phyloP scores from a whole-genome alignment of 2,113 vertebrate genomes.

The Aphelocoma coerulescens region DNA sequence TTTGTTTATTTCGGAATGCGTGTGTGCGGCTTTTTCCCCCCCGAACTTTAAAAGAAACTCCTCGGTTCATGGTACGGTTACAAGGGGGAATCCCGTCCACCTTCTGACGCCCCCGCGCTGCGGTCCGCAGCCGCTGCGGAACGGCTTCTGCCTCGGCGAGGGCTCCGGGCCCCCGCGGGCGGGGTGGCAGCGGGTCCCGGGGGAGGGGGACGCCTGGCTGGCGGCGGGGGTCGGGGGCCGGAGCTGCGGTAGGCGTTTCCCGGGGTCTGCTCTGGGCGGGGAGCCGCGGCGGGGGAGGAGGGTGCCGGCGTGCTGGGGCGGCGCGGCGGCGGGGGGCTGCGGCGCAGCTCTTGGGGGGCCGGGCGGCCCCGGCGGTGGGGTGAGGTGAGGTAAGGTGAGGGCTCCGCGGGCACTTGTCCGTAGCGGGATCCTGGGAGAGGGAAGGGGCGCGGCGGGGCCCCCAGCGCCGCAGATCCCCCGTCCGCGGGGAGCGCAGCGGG shows the following conservation, averaged over 20 bases:
- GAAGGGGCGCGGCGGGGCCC: neutral
- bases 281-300: neutral
- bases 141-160: neutral
- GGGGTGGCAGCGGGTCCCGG: neutral
- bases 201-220: neutral
- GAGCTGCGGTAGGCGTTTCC: neutral
- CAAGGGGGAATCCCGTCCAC: neutral
- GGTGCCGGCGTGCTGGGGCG: neutral
- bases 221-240: neutral
- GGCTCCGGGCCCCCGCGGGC: neutral
- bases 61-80: neutral
- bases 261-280: neutral
- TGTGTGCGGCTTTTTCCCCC: rapidly evolving
- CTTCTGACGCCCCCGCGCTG: neutral
- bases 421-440: neutral
- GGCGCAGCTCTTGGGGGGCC: neutral
- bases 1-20: neutral
- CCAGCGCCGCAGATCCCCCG: neutral
- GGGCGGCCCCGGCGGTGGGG: neutral
- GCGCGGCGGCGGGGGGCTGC: neutral
- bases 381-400: neutral
- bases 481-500: neutral
- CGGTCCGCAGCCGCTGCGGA: neutral
- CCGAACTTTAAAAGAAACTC: neutral
- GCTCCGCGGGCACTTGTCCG: neutral